Evolutionary conservation across 2,888 invertebrate species (phyloP), one percentile per base, ranked within the genome.

Genomic region (Coelopa pilipes): DNA sequence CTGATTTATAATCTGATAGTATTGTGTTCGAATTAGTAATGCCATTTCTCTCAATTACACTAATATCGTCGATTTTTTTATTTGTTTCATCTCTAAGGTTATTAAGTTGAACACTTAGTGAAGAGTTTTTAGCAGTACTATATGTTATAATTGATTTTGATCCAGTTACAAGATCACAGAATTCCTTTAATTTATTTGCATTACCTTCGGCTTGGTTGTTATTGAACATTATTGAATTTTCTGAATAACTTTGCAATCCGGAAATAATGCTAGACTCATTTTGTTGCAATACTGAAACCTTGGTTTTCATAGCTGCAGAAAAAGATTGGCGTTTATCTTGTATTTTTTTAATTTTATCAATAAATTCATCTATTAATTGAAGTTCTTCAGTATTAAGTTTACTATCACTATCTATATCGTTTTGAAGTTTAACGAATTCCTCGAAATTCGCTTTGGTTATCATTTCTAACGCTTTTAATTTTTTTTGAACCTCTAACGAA

Each of bases 281-380:
- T 47, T 74, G 3, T 53, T 71, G 70, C n/a, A 70, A 24, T 47
- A 75, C 71, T 45, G 67, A 21, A 15, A 78, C 65, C 65, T 71
- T 74, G 1, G 60, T 60, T 47, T 75, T 74, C 12, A 73, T 73
- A 49, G 70, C 55, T 60, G 76, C 70, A 24, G 72, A 55, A 71
- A 45, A 45, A 53, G 24, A 21, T 47, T 45, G 50, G 7, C 65
- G 19, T 59, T 67, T 73, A 4, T 86, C 80, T n/a, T 89, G 82
- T 4, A 88, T 78, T 71, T 88, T 83, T 66, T 89, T 87, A 73
- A 89, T 78, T 10, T 84, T 85, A 0, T 79, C 82, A 69, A 89
- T 86, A 79, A 78, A 78, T 49, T 80, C 76, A 10, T 78, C 77
- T 19, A 82, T 66, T 19, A 80, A 62, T 4, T 75, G 47, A 24